These are phyloP conservation scores for Sussaba pulchella DNA, from an alignment of 2,888 invertebrate species.

Conservation along the genomic window DNA sequence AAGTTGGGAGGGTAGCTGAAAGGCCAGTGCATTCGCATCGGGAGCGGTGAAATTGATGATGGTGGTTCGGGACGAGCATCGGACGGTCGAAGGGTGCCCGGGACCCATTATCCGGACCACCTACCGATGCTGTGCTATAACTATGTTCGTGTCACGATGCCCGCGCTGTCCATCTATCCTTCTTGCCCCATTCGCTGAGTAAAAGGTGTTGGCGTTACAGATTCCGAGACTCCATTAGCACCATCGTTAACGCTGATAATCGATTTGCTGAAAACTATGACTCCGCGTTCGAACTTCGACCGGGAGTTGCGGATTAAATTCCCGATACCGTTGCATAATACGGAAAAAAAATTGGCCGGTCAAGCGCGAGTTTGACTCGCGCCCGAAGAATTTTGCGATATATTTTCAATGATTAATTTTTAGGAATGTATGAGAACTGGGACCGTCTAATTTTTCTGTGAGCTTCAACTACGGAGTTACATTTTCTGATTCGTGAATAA, in stretches of 20 bases:
- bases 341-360: neutral
- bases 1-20: slow-evolving; percentile 75
- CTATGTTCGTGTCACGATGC: slow-evolving; percentile 39
- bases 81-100: slow-evolving; percentile 78
- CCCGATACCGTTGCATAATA: slow-evolving; percentile 8
- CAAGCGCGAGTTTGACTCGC: too few species aligned
- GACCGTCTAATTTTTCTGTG: too few species aligned
- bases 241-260: slow-evolving; percentile 64
- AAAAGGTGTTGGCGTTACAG: slow-evolving; percentile 45
- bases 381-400: too few species aligned
- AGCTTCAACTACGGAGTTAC: too few species aligned
- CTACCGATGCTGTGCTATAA: slow-evolving; percentile 70
- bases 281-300: neutral
- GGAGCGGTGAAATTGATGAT: slow-evolving; percentile 81
- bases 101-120: slow-evolving; percentile 82
- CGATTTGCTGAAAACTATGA: slow-evolving; percentile 47
- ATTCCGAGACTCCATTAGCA: slow-evolving; percentile 58
- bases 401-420: too few species aligned
- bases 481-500: too few species aligned
- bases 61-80: slow-evolving; percentile 71
- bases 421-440: too few species aligned
- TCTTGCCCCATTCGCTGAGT: slow-evolving; percentile 36
- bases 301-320: neutral
- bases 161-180: slow-evolving; percentile 13
- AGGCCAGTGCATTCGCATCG: slow-evolving; percentile 67